Conservation (phyloP, 2,888 invertebrate species). For the Limenitis camilla region DNA sequence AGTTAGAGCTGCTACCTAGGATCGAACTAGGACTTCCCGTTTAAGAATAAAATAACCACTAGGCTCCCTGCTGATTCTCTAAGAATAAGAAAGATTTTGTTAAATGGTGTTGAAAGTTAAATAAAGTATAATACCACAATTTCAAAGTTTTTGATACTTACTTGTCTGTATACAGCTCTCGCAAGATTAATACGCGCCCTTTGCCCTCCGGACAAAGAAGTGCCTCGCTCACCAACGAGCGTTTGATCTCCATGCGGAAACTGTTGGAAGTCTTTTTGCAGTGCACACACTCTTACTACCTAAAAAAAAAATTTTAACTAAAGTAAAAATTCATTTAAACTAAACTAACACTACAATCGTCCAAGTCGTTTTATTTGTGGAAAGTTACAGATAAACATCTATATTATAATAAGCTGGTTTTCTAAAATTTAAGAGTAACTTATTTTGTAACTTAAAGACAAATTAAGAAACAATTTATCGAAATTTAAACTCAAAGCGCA, state of each 20-base stretch:
- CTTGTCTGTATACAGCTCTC: constrained; percentile 80
- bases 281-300: constrained; percentile 79
- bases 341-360: background rate
- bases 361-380: no score
- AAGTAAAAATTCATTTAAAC: background rate
- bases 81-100: background rate
- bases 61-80: no score
- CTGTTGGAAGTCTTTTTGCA: constrained; percentile 83
- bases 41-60: no score
- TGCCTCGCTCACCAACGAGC: constrained; percentile 87
- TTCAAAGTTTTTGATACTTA: constrained; percentile 22
- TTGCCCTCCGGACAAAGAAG: constrained; percentile 87
- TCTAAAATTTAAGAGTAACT: no score
- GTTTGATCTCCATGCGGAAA: constrained; percentile 82
- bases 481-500: no score
- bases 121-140: background rate
- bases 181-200: constrained; percentile 82
- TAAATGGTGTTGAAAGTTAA: background rate
- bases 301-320: constrained; percentile 25
- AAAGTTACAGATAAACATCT: no score
- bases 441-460: no score
- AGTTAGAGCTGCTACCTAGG: no score
- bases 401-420: no score
- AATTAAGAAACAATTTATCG: no score
- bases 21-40: no score